A percentile compares a stretch with the other conserved stretches of the same genome.
These are phyloP conservation scores for Drosophila malerkotliana DNA, from an alignment of 1,140 invertebrate species.

Conservation along the genomic window DNA sequence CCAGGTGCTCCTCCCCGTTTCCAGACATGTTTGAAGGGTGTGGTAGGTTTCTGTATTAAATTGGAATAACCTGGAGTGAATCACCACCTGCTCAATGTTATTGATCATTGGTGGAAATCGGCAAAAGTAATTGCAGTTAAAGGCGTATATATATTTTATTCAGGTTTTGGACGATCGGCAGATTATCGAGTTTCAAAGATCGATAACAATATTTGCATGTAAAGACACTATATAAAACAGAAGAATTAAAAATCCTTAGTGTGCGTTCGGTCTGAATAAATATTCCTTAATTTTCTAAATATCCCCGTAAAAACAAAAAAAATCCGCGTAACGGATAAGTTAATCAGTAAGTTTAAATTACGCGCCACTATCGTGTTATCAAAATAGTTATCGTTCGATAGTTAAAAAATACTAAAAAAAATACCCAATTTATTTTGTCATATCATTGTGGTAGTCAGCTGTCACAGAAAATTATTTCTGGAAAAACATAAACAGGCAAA, in stretches of 20 bases:
- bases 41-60: background rate
- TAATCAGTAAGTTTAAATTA: too few relatives aligned
- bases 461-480: constrained; percentile 46
- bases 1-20: background rate
- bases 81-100: background rate
- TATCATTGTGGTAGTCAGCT: constrained; percentile 39
- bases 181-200: background rate
- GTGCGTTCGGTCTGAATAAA: too few relatives aligned
- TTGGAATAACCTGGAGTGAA: background rate
- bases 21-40: background rate
- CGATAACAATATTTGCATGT: background rate
- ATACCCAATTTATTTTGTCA: constrained; percentile 2
- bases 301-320: too few relatives aligned
- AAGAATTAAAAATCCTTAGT: too few relatives aligned
- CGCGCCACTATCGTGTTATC: background rate
- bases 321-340: too few relatives aligned
- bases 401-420: background rate
- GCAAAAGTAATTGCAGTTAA: background rate
- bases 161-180: background rate
- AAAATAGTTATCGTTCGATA: background rate
- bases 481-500: constrained; percentile 54
- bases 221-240: too few relatives aligned
- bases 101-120: background rate
- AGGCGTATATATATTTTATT: background rate
- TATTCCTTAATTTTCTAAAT: too few relatives aligned